Evolutionary conservation across 2,797 vertebrate species (phyloP).

Genomic region (Sardinella longiceps): DNA sequence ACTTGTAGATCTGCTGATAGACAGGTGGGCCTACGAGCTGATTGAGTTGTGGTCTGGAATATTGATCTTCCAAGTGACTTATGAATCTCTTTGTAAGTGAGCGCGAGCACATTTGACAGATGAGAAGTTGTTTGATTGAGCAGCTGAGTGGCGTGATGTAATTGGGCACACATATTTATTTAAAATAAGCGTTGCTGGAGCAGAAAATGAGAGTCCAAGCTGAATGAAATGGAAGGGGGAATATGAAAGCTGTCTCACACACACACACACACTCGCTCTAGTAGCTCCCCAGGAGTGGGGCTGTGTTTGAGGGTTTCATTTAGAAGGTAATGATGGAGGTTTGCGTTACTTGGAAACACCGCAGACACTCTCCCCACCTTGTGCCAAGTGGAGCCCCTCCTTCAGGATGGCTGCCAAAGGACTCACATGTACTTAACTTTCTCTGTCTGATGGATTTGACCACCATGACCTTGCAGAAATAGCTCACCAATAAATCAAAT

Average conservation of each 20-base stretch:
- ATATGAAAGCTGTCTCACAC: not conserved
- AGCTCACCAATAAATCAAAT: slow-evolving; percentile 24
- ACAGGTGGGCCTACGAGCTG: not conserved
- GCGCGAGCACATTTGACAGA: not conserved
- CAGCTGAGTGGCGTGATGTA: not conserved
- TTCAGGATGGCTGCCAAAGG: not conserved
- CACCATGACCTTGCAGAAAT: slow-evolving; percentile 15
- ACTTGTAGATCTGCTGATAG: slow-evolving; percentile 7
- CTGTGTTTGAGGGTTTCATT: not conserved
- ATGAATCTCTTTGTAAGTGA: not conserved
- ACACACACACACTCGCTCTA: not conserved
- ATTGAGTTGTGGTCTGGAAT: not conserved
- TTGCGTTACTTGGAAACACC: not conserved
- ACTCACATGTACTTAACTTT: slow-evolving; percentile 20
- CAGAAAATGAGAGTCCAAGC: not conserved
- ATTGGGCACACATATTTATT: not conserved
- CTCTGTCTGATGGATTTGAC: not conserved
- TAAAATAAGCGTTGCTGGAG: not conserved
- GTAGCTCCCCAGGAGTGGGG: not conserved
- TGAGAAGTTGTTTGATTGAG: not conserved
- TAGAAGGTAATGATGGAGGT: not conserved
- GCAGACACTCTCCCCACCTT: not conserved
- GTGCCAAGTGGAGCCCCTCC: not conserved
- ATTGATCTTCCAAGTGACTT: not conserved
- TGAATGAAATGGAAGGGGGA: not conserved